phyloP scores from a whole-genome alignment of 2,113 vertebrate genomes.

The Petrocephalus microphthalmus region DNA sequence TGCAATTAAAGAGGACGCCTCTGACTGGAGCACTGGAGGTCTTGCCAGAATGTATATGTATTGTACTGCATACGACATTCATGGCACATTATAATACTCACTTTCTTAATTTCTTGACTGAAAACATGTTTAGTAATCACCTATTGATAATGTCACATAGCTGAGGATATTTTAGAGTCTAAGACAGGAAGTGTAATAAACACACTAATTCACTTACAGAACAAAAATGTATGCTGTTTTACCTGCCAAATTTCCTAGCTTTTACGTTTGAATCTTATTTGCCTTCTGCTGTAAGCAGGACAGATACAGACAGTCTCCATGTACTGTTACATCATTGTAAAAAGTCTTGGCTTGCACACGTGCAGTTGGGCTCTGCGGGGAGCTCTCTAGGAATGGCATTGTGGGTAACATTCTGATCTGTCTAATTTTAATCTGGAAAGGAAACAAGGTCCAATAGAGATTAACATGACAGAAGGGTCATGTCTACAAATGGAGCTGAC shows the following conservation, averaged over 20 bases:
- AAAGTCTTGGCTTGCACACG: neutral
- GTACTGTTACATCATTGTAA: conserved; percentile 3
- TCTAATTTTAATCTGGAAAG: neutral
- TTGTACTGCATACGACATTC: neutral
- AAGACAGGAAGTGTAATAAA: neutral
- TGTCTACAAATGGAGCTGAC: neutral
- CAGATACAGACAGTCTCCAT: neutral
- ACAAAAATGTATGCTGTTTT: neutral
- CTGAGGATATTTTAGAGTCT: neutral
- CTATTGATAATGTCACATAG: neutral
- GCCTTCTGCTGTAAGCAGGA: neutral
- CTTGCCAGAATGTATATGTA: neutral
- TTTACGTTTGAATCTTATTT: neutral
- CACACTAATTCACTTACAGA: neutral
- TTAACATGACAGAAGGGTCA: conserved; percentile 6
- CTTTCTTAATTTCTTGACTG: neutral
- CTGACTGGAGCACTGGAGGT: neutral
- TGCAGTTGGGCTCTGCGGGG: neutral
- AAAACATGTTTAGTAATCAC: neutral
- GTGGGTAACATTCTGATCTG: neutral
- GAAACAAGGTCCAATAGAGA: neutral
- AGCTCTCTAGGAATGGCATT: conserved; percentile 1
- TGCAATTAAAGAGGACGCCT: neutral
- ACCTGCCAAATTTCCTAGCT: neutral
- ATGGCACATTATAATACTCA: neutral